These are phyloP conservation scores for Drosophila rhopaloa DNA, from an alignment of 1,140 invertebrate genomes.

Conservation along the genomic window DNA sequence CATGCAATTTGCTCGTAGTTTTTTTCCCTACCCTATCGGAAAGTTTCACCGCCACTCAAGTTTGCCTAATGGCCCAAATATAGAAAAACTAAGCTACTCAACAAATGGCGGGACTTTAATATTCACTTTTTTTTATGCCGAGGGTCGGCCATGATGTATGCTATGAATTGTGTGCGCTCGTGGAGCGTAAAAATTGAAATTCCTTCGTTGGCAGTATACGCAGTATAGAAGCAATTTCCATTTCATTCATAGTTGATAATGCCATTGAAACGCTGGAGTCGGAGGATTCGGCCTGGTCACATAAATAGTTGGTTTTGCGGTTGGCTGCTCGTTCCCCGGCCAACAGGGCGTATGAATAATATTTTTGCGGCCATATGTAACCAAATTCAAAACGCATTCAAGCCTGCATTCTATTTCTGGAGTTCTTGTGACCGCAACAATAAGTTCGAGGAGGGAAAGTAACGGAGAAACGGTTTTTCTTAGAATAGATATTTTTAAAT, in stretches of 20 bases:
- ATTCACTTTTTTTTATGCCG: slow-evolving; percentile 25
- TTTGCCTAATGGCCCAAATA: slow-evolving; percentile 17
- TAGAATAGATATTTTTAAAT: slow-evolving; percentile 4
- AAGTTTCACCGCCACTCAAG: background rate
- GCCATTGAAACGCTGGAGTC: slow-evolving; percentile 34
- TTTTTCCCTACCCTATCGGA: slow-evolving; percentile 4
- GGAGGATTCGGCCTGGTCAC: slow-evolving; percentile 4
- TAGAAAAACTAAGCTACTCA: slow-evolving; percentile 32
- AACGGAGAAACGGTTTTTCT: slow-evolving; percentile 3
- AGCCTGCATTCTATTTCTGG: slow-evolving; percentile 34
- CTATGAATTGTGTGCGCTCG: slow-evolving; percentile 14
- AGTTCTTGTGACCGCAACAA: slow-evolving; percentile 2
- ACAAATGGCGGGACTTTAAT: slow-evolving; percentile 38
- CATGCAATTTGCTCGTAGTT: slow-evolving; percentile 23
- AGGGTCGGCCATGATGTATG: slow-evolving; percentile 10
- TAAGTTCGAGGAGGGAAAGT: slow-evolving; percentile 1
- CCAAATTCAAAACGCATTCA: slow-evolving; percentile 30
- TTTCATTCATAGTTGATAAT: slow-evolving; percentile 51
- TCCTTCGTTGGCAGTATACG: slow-evolving; percentile 1
- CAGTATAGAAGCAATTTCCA: slow-evolving; percentile 30
- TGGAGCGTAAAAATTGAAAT: slow-evolving; percentile 43
- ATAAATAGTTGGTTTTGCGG: slow-evolving; percentile 66
- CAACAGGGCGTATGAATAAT: slow-evolving; percentile 61
- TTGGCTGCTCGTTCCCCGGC: slow-evolving; percentile 16
- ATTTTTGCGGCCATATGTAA: slow-evolving; percentile 38